Base-by-base conservation (phyloP, 2,888 invertebrate species). In the Synergus gifuensis region DNA sequence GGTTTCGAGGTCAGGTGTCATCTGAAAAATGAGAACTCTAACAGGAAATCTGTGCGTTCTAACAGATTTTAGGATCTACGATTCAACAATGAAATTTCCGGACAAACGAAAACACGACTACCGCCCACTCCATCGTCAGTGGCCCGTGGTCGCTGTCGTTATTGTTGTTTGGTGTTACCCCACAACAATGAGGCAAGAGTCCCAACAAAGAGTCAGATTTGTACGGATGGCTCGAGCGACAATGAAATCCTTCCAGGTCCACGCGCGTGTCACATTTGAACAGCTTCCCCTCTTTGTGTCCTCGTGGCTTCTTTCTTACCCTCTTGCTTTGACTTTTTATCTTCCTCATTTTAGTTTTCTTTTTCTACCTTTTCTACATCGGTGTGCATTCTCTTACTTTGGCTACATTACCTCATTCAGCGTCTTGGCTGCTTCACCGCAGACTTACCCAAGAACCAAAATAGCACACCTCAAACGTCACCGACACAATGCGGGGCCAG, bases 61-160 rank as follows among this genome's bases (percentile, higher is more conserved):
- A 54, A 54, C 54, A n/a, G 54, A 54, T 54, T 54, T 54, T 54
- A 54, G 54, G 54, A n/a, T 4, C 54, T 54, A 86, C 83, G 85
- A 87, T 85, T 67, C 22, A 46, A 28, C 73, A 73, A 49, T 54
- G 49, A 84, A 86, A 84, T 81, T 80, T 76, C 63, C 76, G 83
- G 82, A 86, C 86, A 85, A 83, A 82, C 85, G 85, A 87, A 88
- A 88, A 89, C 88, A 89, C 84, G 85, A 80, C 88, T 87, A 86
- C 87, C 87, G 87, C 87, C 87, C 83, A 88, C 86, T 87, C 84
- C 80, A 49, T 73, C n/a, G 73, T 36, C 69, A 49, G 22, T 46
- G 18, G 18, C 46, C 88, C 86, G 85, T 83, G 86, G 82, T 82
- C 78, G 83, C 78, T 79, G 83, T 86, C 79, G 81, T 76, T 83